Base-by-base conservation (phyloP, 2,797 vertebrate genomes). In the Sebastolobus alascanus region DNA sequence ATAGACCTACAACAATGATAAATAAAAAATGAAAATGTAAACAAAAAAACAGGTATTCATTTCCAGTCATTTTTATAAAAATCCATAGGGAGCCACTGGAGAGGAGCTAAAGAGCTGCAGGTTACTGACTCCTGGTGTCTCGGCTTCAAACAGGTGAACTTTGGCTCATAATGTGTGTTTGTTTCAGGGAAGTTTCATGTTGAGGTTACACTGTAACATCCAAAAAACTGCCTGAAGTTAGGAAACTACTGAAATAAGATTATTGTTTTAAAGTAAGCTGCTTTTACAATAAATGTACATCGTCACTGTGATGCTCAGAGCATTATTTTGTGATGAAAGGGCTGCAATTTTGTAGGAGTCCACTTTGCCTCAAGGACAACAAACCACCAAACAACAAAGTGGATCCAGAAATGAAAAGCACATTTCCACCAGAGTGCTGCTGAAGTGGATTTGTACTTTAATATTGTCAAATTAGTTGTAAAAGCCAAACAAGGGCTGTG, bases 261-360 rank as follows among this genome's bases (percentile, higher is more conserved):
- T 50, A 13, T 37, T 64, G 43, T 79, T 81, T 68, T 40, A 58
- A 68, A 72, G 56, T 40, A 33, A 64, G 75, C 43, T 64, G 63
- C 60, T 82, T 70, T 84, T 68, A 71, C 58, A 33, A 25, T 73
- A 59, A 75, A 75, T 46, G 29, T 67, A 33, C 68, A 67, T 31
- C 27, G 56, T 79, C 50, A 3, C 22, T 40, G 29, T 37, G 70
- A 70, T 54, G 73, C 80, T 88, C 73, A 85, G 74, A 85, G 87
- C 43, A 8, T 72, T 33, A 74, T 77, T 83, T 69, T 55, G 33
- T 81, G 80, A 84, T 87, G 81, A 89, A 87, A 87, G n/a, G 75
- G 83, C 43, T 66, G 65, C 73, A 72, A 79, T 68, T 33, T 63
- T 52, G 40, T 25, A 11, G 3, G 56, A 55, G 63, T 33, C 11